phyloP scores from a whole-genome alignment of 1,140 invertebrate genomes.

The Brachionus koreanus region DNA sequence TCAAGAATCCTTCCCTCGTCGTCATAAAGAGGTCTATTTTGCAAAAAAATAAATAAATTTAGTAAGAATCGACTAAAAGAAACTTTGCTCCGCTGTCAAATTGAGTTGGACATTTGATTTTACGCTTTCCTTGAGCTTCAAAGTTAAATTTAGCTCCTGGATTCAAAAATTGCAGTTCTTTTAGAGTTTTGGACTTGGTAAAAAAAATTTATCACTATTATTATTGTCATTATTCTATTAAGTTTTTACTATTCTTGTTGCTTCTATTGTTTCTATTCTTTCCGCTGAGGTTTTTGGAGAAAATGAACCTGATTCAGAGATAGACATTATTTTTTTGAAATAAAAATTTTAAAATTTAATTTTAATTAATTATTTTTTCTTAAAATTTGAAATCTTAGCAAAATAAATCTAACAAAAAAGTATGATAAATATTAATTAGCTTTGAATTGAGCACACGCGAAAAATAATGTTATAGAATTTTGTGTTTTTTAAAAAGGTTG shows the following conservation, averaged over 20 bases:
- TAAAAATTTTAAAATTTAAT: not conserved
- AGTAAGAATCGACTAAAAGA: not conserved
- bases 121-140: slow-evolving; percentile 28
- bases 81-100: slow-evolving; percentile 16
- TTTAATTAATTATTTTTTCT: not conserved
- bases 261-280: not conserved
- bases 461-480: no score
- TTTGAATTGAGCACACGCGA: no score
- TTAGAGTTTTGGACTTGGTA: slow-evolving; percentile 25
- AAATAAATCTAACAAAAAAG: no score
- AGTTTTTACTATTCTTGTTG: not conserved
- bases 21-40: slow-evolving; percentile 52
- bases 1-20: slow-evolving; percentile 56
- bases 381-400: not conserved
- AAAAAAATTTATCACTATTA: not conserved
- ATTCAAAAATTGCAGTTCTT: not conserved
- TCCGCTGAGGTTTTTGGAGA: not conserved
- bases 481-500: no score
- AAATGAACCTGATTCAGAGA: not conserved
- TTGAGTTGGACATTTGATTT: slow-evolving; percentile 11
- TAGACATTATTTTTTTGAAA: not conserved
- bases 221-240: not conserved
- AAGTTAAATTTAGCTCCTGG: slow-evolving; percentile 37
- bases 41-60: not conserved
- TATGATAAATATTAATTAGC: no score